Evolutionary conservation across 1,140 invertebrate species (phyloP).

Genomic region (Bicyclus anynana): DNA sequence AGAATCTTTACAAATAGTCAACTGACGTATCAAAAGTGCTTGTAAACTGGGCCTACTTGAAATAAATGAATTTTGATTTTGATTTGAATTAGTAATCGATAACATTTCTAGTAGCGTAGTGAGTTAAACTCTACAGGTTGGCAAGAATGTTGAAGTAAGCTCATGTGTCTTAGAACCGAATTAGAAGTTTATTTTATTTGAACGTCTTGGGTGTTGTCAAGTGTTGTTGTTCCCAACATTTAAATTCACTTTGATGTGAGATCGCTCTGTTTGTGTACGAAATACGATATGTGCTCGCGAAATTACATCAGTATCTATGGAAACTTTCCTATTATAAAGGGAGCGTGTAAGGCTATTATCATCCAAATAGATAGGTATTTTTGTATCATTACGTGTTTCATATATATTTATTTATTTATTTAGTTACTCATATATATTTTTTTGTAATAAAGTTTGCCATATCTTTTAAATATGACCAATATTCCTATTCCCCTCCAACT

Average conservation of each 20-base stretch:
- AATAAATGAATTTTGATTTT: no score
- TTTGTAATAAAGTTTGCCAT: no score
- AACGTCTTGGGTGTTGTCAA: constrained; percentile 36
- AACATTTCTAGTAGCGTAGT: not conserved
- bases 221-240: constrained; percentile 54
- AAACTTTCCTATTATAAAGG: constrained; percentile 22
- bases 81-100: no score
- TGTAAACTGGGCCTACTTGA: no score
- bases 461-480: no score
- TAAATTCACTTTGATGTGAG: constrained; percentile 62
- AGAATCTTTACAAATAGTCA: no score
- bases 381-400: not conserved
- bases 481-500: no score
- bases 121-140: not conserved
- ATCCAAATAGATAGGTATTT: not conserved
- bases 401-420: no score
- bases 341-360: constrained; percentile 16
- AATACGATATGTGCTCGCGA: constrained; percentile 32
- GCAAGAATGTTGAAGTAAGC: constrained; percentile 3
- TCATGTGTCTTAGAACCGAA: constrained; percentile 15
- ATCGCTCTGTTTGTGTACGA: constrained; percentile 41
- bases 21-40: no score
- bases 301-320: constrained; percentile 28
- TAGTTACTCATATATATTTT: no score
- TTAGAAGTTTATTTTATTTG: constrained; percentile 37